These are phyloP conservation scores for Epicauta chinensis DNA, from an alignment of 1,140 invertebrate genomes.

Conservation along the genomic window DNA sequence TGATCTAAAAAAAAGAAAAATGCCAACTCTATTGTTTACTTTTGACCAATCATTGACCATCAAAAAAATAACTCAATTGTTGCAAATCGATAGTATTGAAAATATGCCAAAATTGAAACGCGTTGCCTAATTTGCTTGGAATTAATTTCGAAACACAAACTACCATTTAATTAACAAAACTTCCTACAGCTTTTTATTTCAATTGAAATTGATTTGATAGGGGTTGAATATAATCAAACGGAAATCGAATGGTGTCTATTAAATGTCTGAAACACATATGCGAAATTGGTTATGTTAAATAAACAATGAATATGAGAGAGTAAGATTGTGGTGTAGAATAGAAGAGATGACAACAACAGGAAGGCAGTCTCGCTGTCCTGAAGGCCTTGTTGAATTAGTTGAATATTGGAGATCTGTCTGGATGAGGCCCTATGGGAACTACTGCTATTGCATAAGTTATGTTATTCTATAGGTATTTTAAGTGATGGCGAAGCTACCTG, in stretches of 20 bases:
- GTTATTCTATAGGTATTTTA: conserved; percentile 1
- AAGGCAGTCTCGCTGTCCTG: conserved; percentile 10
- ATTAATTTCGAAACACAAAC: too few species aligned
- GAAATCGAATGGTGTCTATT: conserved; percentile 1
- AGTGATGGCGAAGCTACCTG: too few species aligned
- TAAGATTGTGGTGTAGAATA: not conserved
- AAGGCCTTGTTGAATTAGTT: conserved; percentile 16
- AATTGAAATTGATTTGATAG: too few species aligned
- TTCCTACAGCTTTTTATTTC: too few species aligned
- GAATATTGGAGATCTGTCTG: conserved; percentile 10
- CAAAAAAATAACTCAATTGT: too few species aligned
- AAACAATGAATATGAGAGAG: too few species aligned
- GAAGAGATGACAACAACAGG: conserved; percentile 7
- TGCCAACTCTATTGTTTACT: conserved; percentile 32
- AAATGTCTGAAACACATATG: conserved; percentile 9
- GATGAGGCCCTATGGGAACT: conserved; percentile 4
- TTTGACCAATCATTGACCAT: conserved; percentile 14
- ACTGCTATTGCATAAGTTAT: conserved; percentile 12
- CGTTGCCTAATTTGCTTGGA: too few species aligned
- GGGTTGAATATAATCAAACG: not conserved
- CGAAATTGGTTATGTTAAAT: conserved; percentile 2
- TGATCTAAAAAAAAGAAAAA: conserved; percentile 21
- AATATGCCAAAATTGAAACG: too few species aligned
- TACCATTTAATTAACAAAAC: too few species aligned
- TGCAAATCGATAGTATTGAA: too few species aligned